Percentiles rank a stretch among this genome's conserved stretches.
These are phyloP conservation scores for Phycodurus eques DNA, from an alignment of 2,113 vertebrate genomes.

Conservation along the genomic window DNA sequence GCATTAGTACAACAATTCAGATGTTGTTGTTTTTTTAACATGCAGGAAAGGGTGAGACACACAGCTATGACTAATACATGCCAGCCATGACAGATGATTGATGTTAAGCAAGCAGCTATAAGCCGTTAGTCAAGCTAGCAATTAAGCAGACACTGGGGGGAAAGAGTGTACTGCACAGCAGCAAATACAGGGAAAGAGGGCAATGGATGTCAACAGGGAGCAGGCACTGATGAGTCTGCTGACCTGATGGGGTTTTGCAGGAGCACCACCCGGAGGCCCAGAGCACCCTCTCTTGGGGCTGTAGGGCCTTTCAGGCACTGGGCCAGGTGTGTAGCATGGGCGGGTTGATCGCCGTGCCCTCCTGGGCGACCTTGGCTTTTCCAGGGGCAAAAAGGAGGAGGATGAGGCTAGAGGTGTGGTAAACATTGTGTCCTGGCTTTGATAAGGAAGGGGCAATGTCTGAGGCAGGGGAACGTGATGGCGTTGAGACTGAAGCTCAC, in stretches of 20 bases:
- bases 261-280: conserved; percentile 71
- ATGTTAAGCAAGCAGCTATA: conserved; percentile 39
- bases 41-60: conserved; percentile 24
- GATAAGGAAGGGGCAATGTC: conserved; percentile 33
- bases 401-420: conserved; percentile 34
- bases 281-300: conserved; percentile 79
- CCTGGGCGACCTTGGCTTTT: conserved; percentile 89
- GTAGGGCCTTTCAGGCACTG: conserved; percentile 77
- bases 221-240: conserved; percentile 86
- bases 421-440: conserved; percentile 40
- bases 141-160: conserved; percentile 23
- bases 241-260: conserved; percentile 78
- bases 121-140: conserved; percentile 50
- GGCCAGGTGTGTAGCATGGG: conserved; percentile 75
- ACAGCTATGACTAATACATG: conserved; percentile 24
- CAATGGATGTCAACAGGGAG: conserved; percentile 51
- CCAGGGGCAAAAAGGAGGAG: conserved; percentile 70
- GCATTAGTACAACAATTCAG: not conserved
- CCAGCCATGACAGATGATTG: conserved; percentile 27
- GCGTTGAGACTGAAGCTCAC: conserved; percentile 44
- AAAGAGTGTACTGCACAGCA: conserved; percentile 37
- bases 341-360: conserved; percentile 81
- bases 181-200: conserved; percentile 44
- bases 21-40: conserved; percentile 3
- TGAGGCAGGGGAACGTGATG: conserved; percentile 31